A percentile compares a stretch with the other conserved stretches of the same genome.
These are phyloP conservation scores for Urophycis tenuis DNA, from an alignment of 2,797 vertebrate species.

Conservation along the genomic window DNA sequence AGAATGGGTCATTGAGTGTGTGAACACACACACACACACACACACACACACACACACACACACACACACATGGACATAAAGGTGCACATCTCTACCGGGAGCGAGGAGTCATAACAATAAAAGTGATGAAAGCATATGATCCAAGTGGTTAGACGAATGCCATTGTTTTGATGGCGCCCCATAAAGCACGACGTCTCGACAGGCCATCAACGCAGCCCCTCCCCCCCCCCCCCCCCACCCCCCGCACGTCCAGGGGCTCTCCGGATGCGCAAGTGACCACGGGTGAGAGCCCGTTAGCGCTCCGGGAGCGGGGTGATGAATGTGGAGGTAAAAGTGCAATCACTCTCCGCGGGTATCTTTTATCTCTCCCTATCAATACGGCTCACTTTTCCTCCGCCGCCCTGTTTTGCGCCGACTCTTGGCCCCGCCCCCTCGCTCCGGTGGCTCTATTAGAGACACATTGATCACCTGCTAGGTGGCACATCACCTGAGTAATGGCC, in stretches of 20 bases:
- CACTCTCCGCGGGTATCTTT: constrained; percentile 57
- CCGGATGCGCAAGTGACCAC: constrained; percentile 5
- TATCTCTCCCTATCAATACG: constrained; percentile 58
- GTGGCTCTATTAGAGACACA: constrained; percentile 63
- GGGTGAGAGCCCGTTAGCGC: constrained; percentile 40
- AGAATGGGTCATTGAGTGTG: constrained; percentile 34
- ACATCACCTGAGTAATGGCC: constrained; percentile 73
- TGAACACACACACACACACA: constrained; percentile 10
- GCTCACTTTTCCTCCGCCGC: constrained; percentile 39
- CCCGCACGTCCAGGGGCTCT: not conserved
- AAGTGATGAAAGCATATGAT: constrained; percentile 48
- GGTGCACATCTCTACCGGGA: not conserved
- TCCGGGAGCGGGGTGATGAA: constrained; percentile 51
- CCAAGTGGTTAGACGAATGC: constrained; percentile 48
- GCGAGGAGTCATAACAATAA: constrained; percentile 36
- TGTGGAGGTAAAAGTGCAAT: constrained; percentile 66
- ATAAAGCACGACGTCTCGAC: constrained; percentile 55
- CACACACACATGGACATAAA: constrained; percentile 17
- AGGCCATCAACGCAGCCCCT: constrained; percentile 50
- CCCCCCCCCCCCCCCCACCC: no score
- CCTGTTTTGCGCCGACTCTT: not conserved
- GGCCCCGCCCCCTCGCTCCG: constrained; percentile 11
- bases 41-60: constrained; percentile 16
- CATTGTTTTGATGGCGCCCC: constrained; percentile 59
- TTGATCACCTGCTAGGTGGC: constrained; percentile 66